Percentiles rank a stretch among this genome's conserved stretches.
Conservation (phyloP, 2,888 invertebrate genomes). For the Nemotelus nigrinus region DNA sequence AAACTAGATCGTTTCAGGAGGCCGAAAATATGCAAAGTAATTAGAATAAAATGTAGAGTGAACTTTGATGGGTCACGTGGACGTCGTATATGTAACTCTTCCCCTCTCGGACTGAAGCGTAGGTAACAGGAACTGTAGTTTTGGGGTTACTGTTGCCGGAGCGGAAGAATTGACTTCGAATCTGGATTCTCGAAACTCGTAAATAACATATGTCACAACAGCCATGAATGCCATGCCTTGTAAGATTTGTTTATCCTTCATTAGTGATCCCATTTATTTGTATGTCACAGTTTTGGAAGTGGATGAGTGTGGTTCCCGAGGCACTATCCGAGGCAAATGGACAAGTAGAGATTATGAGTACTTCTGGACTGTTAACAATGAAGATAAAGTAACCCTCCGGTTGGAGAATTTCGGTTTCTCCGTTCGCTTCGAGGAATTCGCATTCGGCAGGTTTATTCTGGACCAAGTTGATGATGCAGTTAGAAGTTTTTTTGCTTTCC, state of each 20-base stretch:
- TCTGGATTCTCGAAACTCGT: not conserved
- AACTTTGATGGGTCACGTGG: not conserved
- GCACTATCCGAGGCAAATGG: not conserved
- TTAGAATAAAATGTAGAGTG: too few relatives aligned
- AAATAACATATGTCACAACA: not conserved
- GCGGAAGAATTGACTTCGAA: not conserved
- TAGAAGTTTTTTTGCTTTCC: not conserved
- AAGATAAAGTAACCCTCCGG: conserved; percentile 10
- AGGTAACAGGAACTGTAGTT: too few relatives aligned
- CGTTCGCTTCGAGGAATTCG: not conserved
- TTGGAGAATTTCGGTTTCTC: not conserved
- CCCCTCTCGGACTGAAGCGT: too few relatives aligned
- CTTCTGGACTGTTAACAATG: not conserved
- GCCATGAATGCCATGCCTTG: not conserved
- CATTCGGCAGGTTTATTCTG: not conserved
- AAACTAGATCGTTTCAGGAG: too few relatives aligned
- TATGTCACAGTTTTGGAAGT: not conserved
- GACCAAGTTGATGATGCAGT: conserved; percentile 3
- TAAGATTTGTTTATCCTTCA: not conserved
- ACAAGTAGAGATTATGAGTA: not conserved
- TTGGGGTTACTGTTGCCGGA: not conserved
- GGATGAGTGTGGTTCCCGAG: conserved; percentile 9
- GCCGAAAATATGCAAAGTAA: too few relatives aligned
- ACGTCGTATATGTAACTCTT: not conserved
- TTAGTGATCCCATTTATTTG: conserved; percentile 23